Base-by-base conservation (phyloP, 2,888 invertebrate species). In the Hartigia nigra region DNA sequence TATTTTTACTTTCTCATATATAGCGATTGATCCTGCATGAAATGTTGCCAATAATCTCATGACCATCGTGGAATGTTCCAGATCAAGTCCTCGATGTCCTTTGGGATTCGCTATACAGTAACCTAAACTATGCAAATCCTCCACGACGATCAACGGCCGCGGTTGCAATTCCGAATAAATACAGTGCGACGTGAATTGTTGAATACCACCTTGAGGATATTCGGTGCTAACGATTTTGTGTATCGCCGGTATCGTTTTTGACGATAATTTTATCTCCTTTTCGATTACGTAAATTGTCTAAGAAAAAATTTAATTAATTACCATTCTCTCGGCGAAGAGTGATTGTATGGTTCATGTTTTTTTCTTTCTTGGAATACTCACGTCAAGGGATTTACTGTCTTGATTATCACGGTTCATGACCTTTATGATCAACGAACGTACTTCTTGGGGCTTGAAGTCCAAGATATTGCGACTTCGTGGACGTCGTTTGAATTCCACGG, bases 381-480 rank as follows among this genome's bases (percentile, higher is more conserved):
- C 72, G 5, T 72, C 72, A 0, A 32, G 31, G 2, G 72, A 14
- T 72, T 32, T 31, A 31, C 32, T 14, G 72, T 31, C 72, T 32
- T 72, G 72, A 4, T 31, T 32, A 0, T 72, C 72, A 9, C n/a
- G 31, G 9, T 14, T 72, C 72, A 74, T n/a, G 14, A 74, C 39
- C 69, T 79, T 79, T 35, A 79, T 76, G n/a, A 79, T 31, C 31
- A 79, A 31, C 69, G 36, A 69, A 34, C 78, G 76, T 9, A 70
- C 39, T 12, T 79, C 78, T 31, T 76, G 76, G 12, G 78, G 78
- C 55, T 79, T 79, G n/a, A 76, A 79, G 70, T 79, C 78, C 5
- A 79, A 74, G 55, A 76, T 79, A 23, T 79, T 79, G 32, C 78
- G 39, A 70, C 78, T 79, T 36, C 78, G 69, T 14, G 78, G 78